Conservation (phyloP, 2,888 invertebrate genomes). For the Muschampia plurimacula region DNA sequence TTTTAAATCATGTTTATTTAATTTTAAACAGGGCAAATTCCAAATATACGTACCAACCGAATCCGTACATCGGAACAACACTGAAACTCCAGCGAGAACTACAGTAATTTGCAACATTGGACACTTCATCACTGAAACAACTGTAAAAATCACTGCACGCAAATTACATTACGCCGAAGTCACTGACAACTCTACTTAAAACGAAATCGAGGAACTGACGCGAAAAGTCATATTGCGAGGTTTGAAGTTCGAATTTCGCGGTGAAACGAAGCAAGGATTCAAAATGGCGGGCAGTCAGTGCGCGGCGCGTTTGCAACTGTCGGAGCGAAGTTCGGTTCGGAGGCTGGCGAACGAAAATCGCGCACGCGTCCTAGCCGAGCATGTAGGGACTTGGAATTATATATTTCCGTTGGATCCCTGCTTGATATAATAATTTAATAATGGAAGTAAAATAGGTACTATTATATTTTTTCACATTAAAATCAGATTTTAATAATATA, state of each 20-base stretch:
- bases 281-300: constrained; percentile 47
- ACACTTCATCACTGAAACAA: constrained; percentile 67
- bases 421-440: no score
- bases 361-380: constrained; percentile 57
- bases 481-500: no score
- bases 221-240: constrained; percentile 43
- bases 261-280: constrained; percentile 40
- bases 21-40: neutral
- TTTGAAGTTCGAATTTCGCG: constrained; percentile 53
- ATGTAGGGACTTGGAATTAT: constrained; percentile 15
- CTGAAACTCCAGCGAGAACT: constrained; percentile 75
- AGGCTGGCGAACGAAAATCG: constrained; percentile 51
- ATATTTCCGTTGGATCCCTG: neutral
- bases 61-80: constrained; percentile 76
- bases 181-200: constrained; percentile 15
- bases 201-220: constrained; percentile 7
- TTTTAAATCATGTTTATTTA: no score
- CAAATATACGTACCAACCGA: constrained; percentile 71
- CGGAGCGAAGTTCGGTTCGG: constrained; percentile 43
- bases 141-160: constrained; percentile 55
- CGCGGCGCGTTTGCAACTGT: constrained; percentile 57
- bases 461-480: no score
- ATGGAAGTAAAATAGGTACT: no score
- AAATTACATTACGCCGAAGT: constrained; percentile 11
- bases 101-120: constrained; percentile 52